These are phyloP conservation scores for Automeris io DNA, from an alignment of 2,888 invertebrate species.

Conservation along the genomic window DNA sequence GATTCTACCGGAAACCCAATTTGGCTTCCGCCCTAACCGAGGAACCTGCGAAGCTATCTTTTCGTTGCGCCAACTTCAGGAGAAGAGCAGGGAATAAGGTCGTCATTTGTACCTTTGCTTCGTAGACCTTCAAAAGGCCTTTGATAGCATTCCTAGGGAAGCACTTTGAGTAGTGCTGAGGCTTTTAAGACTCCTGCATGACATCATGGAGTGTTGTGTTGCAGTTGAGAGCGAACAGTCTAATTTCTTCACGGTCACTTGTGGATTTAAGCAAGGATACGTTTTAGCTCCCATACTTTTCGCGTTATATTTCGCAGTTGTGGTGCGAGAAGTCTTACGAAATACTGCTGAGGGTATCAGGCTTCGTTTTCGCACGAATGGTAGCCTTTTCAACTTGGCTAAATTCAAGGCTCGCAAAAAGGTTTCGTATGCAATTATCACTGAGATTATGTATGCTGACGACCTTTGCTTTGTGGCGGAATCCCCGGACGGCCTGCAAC, in stretches of 20 bases:
- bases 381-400: conserved; percentile 12
- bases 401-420: conserved; percentile 7
- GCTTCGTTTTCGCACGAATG: conserved; percentile 12
- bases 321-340: not conserved
- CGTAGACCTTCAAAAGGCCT: conserved; percentile 15
- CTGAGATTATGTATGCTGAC: conserved; percentile 15
- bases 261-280: conserved; percentile 16
- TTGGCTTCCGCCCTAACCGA: not conserved
- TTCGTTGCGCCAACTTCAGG: conserved; percentile 11
- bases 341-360: conserved; percentile 3
- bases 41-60: conserved; percentile 8
- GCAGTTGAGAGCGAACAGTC: conserved; percentile 9
- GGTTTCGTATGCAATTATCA: conserved; percentile 4
- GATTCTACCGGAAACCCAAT: conserved; percentile 5
- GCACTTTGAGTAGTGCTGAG: conserved; percentile 14
- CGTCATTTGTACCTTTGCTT: conserved; percentile 12
- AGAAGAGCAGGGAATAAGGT: conserved; percentile 13
- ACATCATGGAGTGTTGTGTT: conserved; percentile 14
- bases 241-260: conserved; percentile 11
- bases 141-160: conserved; percentile 11
- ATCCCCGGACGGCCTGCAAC: conserved; percentile 12
- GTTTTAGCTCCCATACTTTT: conserved; percentile 16
- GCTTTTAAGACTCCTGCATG: conserved; percentile 13
- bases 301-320: conserved; percentile 12
- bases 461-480: conserved; percentile 14